Base-by-base conservation (phyloP, 2,113 vertebrate genomes). In the Balaeniceps rex region DNA sequence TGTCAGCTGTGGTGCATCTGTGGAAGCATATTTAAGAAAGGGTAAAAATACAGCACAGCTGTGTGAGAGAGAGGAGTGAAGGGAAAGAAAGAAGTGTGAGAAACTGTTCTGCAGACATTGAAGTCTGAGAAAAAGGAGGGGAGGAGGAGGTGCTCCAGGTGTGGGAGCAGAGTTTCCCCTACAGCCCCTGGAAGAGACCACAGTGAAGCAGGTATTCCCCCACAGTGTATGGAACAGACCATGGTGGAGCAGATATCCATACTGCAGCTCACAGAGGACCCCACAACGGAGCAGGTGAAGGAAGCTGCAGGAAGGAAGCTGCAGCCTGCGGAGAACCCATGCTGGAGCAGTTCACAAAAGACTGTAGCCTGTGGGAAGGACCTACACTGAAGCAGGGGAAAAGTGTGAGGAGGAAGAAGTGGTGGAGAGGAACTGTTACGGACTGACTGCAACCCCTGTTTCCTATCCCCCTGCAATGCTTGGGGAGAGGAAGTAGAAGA, bases 371-470 rank as follows among this genome's bases (percentile, higher is more conserved):
- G 26, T 12, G 24, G 33, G 19, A 65, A 31, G 33, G 58, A 58
- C 47, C n/a, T 18, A 24, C 49, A 11, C 22, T 16, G 38, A 21
- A 64, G 14, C 34, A 58, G 38, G 14, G 10, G 19, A 14, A 63
- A 64, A 36, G n/a, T 2, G 2, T n/a, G 36, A 79, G 31, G 18
- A 38, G 23, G 12, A 92, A 75, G 31, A 24, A 58, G 4, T n/a
- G 19, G 13, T 33, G 38, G 14, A 49, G 36, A 83, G n/a, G 9
- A 64, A 6, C 42, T 33, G 23, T n/a, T 36, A 24, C 0, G 2
- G 21, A 28, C 36, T n/a, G 69, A 24, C 44, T 58, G 36, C 13
- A n/a, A 7, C 12, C 34, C 3, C 31, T 0, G 0, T 58, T 52
- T 19, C 14, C 17, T 6, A 10, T 16, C 10, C 13, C 14, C 16